Conservation (phyloP, 2,113 vertebrate species). For the Argyrosomus japonicus region DNA sequence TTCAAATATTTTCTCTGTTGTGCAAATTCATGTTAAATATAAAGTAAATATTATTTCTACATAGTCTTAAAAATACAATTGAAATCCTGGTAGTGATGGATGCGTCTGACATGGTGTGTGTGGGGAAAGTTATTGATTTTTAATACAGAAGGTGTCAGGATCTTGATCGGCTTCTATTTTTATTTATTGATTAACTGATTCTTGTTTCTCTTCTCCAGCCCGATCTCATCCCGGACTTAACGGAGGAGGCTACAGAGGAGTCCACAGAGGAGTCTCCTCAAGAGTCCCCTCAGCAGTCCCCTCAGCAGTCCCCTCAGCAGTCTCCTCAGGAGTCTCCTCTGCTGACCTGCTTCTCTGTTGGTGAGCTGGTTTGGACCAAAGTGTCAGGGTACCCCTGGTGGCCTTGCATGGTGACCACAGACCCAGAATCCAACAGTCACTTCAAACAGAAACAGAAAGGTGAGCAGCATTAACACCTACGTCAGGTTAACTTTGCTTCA, state of each 20-base stretch:
- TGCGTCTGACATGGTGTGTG: neutral
- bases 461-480: conserved; percentile 56
- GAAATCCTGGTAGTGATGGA: neutral
- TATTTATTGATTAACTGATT: neutral
- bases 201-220: conserved; percentile 39
- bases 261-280: too few species aligned
- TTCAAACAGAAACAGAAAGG: conserved; percentile 93
- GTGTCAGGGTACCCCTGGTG: conserved; percentile 98
- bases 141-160: accelerated
- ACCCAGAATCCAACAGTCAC: conserved; percentile 89
- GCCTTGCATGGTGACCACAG: conserved; percentile 97
- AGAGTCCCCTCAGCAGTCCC: too few species aligned
- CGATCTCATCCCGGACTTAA: conserved; percentile 12
- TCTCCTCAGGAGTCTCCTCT: neutral
- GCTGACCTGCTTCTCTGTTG: conserved; percentile 81
- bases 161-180: neutral
- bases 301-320: too few species aligned
- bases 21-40: neutral
- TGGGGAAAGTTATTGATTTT: neutral
- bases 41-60: neutral
- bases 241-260: neutral
- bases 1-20: neutral
- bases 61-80: neutral
- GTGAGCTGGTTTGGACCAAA: conserved; percentile 97
- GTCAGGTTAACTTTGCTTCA: neutral